Base-by-base conservation (phyloP, 2,113 vertebrate genomes). In the Hydropotes inermis region DNA sequence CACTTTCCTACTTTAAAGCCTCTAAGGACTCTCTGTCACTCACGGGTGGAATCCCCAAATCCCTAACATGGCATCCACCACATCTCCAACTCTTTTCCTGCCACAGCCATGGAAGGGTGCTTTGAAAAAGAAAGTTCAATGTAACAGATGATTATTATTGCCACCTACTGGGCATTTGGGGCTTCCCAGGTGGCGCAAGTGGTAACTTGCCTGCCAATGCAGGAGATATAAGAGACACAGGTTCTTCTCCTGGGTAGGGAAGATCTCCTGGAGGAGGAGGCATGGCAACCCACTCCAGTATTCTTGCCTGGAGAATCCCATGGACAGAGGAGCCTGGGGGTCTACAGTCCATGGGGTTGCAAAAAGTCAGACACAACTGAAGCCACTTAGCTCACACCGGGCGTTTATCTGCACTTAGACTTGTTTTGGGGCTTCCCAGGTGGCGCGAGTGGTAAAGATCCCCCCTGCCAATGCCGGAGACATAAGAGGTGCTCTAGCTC, bases 121-220 rank as follows among this genome's bases (percentile, higher is more conserved):
- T 87, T 61, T 87, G 82, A 92, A 95, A 97, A 81, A 79, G 76
- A 94, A 95, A 87, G 64, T 95, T 91, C 58, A 89, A 6, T 67
- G 19, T 86, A 82, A 96, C 33, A 92, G 43, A 33, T 78, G 25
- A 88, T 76, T 50, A 76, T 89, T 81, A 39, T 85, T 64, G 60
- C 36, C 47, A 87, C 58, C n/a, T 45, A 47, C 54, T 92, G 60
- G 61, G 67, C 43, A 86, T 86, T 84, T 86, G 70, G 39, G 39
- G 70, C 39, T 76, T 76, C 70, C 70, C 39, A 43, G 70, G 70
- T 43, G 23, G 70, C 11, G 0, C 39, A 43, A 27, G 70, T 43
- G 39, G 70, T 76, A 27, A 76, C 70, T 27, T 43, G 70, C 23
- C 70, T 43, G 70, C 70, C 70, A 43, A 1, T 27, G 23, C 39